Percentiles rank a stretch among this genome's conserved stretches.
Conservation (phyloP, 2,113 vertebrate genomes). For the Oreochromis niloticus region DNA sequence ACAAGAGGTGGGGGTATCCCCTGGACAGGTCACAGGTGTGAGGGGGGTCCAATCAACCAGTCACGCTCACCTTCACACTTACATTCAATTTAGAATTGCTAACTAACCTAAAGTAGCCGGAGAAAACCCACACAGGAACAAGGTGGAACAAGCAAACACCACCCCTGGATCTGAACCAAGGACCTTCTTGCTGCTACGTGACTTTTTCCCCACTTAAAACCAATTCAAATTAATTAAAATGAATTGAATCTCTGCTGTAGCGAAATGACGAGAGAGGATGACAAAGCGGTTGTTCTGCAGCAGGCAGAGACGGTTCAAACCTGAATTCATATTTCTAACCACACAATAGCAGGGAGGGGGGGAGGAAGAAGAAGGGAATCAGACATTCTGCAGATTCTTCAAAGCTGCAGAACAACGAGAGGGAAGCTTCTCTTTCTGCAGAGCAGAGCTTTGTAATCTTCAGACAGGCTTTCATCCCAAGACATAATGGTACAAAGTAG, state of each 20-base stretch:
- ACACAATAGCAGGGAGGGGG: background rate
- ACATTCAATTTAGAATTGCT: background rate
- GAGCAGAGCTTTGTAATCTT: background rate
- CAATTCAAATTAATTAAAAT: background rate
- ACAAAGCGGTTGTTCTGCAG: background rate
- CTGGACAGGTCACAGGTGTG: background rate
- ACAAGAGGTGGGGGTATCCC: background rate
- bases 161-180: background rate
- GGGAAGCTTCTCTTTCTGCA: background rate
- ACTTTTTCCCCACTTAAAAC: background rate
- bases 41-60: background rate
- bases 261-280: accelerated
- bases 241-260: background rate
- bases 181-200: background rate
- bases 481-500: background rate
- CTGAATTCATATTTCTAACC: background rate
- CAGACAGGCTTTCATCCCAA: conserved; percentile 2
- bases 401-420: background rate
- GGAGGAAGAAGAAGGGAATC: background rate
- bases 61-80: background rate
- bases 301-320: background rate
- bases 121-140: background rate
- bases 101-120: background rate
- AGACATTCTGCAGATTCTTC: background rate
- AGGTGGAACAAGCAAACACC: background rate